Evolutionary conservation across 1,140 invertebrate species (phyloP), one percentile per base, ranked within the genome.

Genomic region (Danaus plexippus): DNA sequence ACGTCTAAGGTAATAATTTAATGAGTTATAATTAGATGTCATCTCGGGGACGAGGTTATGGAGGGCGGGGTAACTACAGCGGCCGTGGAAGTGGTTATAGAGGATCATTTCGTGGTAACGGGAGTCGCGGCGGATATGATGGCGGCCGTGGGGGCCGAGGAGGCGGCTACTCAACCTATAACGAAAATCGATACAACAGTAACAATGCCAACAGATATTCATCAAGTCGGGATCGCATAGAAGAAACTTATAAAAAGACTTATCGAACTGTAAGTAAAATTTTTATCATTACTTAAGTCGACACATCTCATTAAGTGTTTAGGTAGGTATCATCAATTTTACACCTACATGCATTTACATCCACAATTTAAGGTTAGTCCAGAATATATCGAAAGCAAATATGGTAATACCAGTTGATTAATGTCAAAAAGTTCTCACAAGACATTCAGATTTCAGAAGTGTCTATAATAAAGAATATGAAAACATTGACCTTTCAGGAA

Each of bases 201-300:
- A 69, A 71, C 43, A 75, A 72, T 56, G 62, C 57, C n/a, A 82
- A 73, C 52, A 74, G 82, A 70, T 88, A 87, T 55, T 69, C 75
- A 45, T 73, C 71, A 6, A 72, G 70, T 41, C 77, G 86, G 52
- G 87, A 88, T 45, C 72, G 87, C 63, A 83, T 87, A 22, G 87
- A 88, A 40, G 85, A 87, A 42, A 77, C 82, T 8, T 88, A 85
- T 57, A 88, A 88, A 64, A 88, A 85, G 60, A 63, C 81, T 9
- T 88, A 88, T 71, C 74, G 87, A 85, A 80, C 83, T 43, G 87
- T 88, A 75, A 81, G 79, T 76, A 51, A 44, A 53, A 43, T 56
- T 46, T 47, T n/a, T 3, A 32, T 32, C 22, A 32, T 32, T 32
- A 32, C 5, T 32, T 32, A 32, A 32, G 22, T 32, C 22, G 22